A percentile compares a stretch with the other conserved stretches of the same genome.
phyloP scores from a whole-genome alignment of 2,113 vertebrate species.

The Alligator mississippiensis region DNA sequence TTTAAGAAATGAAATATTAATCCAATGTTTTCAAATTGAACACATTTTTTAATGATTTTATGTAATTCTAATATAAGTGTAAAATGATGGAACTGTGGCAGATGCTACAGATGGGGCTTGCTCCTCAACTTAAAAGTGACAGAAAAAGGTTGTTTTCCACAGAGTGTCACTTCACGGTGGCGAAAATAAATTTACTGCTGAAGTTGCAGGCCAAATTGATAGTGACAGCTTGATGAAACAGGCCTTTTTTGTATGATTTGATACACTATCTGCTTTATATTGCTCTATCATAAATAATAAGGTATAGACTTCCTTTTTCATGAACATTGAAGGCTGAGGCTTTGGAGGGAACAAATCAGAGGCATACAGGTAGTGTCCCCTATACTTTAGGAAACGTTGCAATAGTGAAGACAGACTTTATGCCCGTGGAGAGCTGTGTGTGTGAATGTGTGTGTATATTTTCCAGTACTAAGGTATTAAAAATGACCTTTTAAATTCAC shows the following conservation, averaged over 20 bases:
- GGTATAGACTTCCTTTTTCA: background rate
- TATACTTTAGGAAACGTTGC: too few relatives aligned
- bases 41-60: background rate
- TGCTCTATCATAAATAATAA: background rate
- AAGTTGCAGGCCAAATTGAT: conserved; percentile 25
- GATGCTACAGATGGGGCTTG: background rate
- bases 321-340: too few relatives aligned
- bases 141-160: background rate
- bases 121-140: background rate
- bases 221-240: background rate
- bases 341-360: too few relatives aligned
- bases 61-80: background rate
- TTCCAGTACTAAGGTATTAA: too few relatives aligned
- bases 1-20: background rate
- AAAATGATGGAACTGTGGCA: background rate
- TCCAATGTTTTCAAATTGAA: background rate
- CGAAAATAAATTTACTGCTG: conserved; percentile 2
- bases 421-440: too few relatives aligned
- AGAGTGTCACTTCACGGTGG: background rate
- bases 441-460: too few relatives aligned
- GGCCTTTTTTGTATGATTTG: background rate
- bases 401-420: too few relatives aligned
- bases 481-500: too few relatives aligned
- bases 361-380: too few relatives aligned
- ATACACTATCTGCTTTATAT: background rate